A percentile compares a stretch with the other conserved stretches of the same genome.
These are phyloP conservation scores for Ophion costatus DNA, from an alignment of 2,888 invertebrate genomes.

Conservation along the genomic window DNA sequence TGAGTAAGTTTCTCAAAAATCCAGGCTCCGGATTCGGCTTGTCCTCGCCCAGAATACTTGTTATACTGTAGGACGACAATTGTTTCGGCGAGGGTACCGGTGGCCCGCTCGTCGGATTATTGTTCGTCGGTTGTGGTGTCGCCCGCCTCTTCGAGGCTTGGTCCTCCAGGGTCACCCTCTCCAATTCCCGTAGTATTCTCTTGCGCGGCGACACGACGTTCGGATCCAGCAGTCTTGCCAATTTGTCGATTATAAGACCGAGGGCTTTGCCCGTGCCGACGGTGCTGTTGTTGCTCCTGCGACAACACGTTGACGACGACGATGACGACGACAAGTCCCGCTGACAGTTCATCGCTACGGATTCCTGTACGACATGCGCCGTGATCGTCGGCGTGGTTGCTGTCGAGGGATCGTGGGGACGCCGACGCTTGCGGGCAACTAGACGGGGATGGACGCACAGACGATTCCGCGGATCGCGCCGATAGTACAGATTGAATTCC, in stretches of 20 bases:
- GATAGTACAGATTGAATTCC: constrained; percentile 90
- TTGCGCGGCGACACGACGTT: constrained; percentile 92
- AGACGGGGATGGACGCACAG: constrained; percentile 83
- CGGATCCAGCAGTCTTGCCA: constrained; percentile 82
- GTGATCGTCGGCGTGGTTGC: neutral
- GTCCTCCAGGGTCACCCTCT: constrained; percentile 90
- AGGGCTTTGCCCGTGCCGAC: constrained; percentile 76
- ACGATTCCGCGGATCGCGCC: constrained; percentile 85
- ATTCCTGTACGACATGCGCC: constrained; percentile 71
- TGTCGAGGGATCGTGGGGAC: constrained; percentile 86
- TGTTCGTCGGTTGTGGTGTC: constrained; percentile 76
- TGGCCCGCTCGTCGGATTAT: constrained; percentile 62
- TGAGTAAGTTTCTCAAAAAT: constrained; percentile 80
- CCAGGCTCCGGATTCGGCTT: constrained; percentile 84
- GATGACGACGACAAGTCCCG: constrained; percentile 66
- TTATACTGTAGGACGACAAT: constrained; percentile 92
- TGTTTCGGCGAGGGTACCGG: constrained; percentile 81
- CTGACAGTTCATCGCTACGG: constrained; percentile 65
- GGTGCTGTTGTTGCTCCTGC: constrained; percentile 48
- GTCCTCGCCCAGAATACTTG: constrained; percentile 90
- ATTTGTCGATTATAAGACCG: constrained; percentile 80
- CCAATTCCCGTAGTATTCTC: constrained; percentile 92
- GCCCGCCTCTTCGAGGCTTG: constrained; percentile 86
- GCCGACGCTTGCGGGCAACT: constrained; percentile 87
- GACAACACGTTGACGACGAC: constrained; percentile 58